Base-by-base conservation (phyloP, 2,113 vertebrate species). In the Hydropotes inermis region DNA sequence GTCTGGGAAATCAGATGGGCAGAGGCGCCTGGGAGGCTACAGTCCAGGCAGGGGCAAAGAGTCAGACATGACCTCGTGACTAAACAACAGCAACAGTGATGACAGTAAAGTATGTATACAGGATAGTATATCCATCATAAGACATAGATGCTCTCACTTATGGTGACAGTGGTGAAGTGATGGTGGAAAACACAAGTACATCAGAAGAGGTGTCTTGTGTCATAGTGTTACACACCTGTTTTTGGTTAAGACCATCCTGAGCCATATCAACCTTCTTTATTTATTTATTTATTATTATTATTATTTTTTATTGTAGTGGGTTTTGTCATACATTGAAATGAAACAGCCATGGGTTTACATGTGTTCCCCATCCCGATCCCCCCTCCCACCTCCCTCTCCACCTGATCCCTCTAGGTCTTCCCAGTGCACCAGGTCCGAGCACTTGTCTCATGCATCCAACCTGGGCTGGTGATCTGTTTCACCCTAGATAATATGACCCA, bases 121-220 rank as follows among this genome's bases (percentile, higher is more conserved):
- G 15, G 12, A 33, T 6, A 67, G 6, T 1, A 13, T 50, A 10
- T 13, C 61, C 30, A 36, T 1, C 13, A 10, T 13, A n/a, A 82
- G 17, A 39, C n/a, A 2, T 0, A 0, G 33, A 4, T 1, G 0
- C 33, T 5, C 2, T 70, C 64, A 2, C n/a, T 21, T 10, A 5
- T 1, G 9, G n/a, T 13, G 70, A 74, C 0, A 25, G 70, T 78
- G 9, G 9, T 9, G 17, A 89, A 55, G 21, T 54, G 52, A 54
- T 43, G 4, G 45, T 30, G n/a, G 3, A 1, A 47, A 74, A 36
- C 4, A 0, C 16, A 70, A 55, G 50, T 21, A 1, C 21, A 54
- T 7, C 28, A 74, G 27, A 33, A 82, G 8, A 28, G 14, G 7
- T 8, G 3, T 55, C 25, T 55, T 16, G 1, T 4, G 19, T 43